Percentiles rank a stretch among this genome's conserved stretches.
phyloP scores from a whole-genome alignment of 2,113 vertebrate species.

The Rhinogobius similis region DNA sequence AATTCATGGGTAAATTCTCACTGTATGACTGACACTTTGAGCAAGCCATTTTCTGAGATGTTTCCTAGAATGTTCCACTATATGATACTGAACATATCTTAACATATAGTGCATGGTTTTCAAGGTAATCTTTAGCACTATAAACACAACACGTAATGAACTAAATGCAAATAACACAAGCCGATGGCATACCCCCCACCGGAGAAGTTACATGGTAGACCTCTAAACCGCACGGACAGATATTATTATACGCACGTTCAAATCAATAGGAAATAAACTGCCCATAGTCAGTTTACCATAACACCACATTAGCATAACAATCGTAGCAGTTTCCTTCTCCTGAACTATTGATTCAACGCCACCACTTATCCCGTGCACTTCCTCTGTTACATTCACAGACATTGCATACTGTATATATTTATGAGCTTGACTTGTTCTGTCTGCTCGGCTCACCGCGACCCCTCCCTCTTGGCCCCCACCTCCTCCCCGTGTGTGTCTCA shows the following conservation, averaged over 20 bases:
- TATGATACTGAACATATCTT: no score
- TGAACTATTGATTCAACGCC: neutral
- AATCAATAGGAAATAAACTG: neutral
- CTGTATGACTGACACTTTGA: no score
- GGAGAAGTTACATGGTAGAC: no score
- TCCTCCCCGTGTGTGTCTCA: constrained; percentile 25
- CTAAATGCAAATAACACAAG: no score
- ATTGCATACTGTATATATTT: constrained; percentile 3
- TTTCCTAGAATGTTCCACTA: no score
- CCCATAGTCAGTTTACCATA: neutral
- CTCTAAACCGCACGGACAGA: neutral
- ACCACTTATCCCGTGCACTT: neutral
- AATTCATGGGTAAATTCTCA: no score
- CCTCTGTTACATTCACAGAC: constrained; percentile 2
- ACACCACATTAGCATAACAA: constrained; percentile 2
- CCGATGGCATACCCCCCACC: neutral
- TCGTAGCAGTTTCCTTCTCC: neutral
- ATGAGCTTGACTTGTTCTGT: neutral
- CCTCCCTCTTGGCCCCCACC: constrained; percentile 56
- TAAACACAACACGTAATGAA: no score
- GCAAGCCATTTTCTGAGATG: no score
- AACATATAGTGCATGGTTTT: no score
- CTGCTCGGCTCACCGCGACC: constrained; percentile 10
- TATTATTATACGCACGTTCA: neutral
- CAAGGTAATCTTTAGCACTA: no score